A percentile compares a stretch with the other conserved stretches of the same genome.
Conservation (phyloP, 64 coral and sea anemone genomes). For the Montipora capricornis region DNA sequence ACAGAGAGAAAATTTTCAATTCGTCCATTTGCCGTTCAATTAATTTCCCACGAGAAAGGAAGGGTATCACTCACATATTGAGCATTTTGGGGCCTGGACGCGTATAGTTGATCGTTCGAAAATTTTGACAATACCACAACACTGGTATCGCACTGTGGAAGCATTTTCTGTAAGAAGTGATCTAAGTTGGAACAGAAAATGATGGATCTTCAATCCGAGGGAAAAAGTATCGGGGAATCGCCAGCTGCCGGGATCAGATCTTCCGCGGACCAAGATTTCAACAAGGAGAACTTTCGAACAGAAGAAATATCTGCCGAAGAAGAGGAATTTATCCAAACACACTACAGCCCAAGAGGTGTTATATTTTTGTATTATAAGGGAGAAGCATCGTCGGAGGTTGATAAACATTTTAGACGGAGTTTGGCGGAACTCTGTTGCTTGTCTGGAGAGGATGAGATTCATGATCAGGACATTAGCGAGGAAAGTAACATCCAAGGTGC, state of each 20-base stretch:
- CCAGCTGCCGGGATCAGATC: background rate
- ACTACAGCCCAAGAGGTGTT: conserved; percentile 51
- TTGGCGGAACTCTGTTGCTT: conserved; percentile 23
- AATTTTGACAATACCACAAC: too few relatives aligned
- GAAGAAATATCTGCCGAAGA: background rate
- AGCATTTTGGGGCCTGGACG: background rate
- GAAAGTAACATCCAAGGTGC: conserved; percentile 9
- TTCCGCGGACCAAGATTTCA: background rate
- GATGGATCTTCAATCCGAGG: background rate
- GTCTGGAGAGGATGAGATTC: background rate
- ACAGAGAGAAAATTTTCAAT: too few relatives aligned
- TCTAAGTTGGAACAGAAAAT: background rate
- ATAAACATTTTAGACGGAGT: conserved; percentile 25
- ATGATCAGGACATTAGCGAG: too few relatives aligned
- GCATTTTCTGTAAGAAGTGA: background rate
- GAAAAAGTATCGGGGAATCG: background rate
- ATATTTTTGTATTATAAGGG: conserved; percentile 14
- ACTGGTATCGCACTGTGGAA: background rate
- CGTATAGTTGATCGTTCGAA: background rate
- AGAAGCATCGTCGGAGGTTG: conserved; percentile 2
- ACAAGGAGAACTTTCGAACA: background rate
- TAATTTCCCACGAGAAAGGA: background rate
- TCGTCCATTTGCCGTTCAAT: too few relatives aligned
- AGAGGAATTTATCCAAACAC: conserved; percentile 37
- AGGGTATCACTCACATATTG: background rate